These are phyloP conservation scores for Rhinichthys klamathensis DNA, from an alignment of 2,113 vertebrate genomes.

Conservation along the genomic window DNA sequence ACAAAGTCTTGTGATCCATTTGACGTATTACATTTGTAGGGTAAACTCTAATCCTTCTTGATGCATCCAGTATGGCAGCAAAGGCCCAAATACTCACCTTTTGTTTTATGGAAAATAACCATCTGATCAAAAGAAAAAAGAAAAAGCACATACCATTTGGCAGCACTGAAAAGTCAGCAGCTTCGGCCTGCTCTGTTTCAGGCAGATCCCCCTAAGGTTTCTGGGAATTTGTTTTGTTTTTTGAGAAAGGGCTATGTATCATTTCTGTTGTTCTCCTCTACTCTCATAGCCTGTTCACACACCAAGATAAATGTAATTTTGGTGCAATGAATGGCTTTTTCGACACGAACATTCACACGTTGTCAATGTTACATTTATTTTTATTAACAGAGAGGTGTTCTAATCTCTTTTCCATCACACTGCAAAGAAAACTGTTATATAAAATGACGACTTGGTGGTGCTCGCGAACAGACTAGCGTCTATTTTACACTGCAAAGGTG, in stretches of 20 bases:
- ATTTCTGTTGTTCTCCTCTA: neutral
- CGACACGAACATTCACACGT: too few species aligned
- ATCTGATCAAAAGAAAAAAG: neutral
- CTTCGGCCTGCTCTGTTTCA: neutral
- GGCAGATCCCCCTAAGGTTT: neutral
- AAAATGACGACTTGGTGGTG: too few species aligned
- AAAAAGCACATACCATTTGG: neutral
- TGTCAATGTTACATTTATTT: too few species aligned
- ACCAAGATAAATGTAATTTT: neutral
- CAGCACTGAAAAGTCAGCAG: neutral
- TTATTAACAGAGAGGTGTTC: neutral
- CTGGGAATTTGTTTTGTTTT: slow-evolving; percentile 34
- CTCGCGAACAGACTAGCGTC: too few species aligned
- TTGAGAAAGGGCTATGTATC: neutral
- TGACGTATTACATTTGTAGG: neutral
- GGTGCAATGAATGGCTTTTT: too few species aligned
- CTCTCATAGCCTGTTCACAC: neutral
- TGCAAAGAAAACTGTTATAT: too few species aligned
- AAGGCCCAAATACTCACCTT: neutral
- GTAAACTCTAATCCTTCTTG: neutral
- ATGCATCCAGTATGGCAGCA: neutral
- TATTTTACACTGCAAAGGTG: too few species aligned
- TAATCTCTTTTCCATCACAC: neutral
- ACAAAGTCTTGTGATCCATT: neutral
- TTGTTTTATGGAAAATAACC: neutral